Conservation (phyloP, 2,888 invertebrate species). For the Hirtodrosophila trivittata region DNA sequence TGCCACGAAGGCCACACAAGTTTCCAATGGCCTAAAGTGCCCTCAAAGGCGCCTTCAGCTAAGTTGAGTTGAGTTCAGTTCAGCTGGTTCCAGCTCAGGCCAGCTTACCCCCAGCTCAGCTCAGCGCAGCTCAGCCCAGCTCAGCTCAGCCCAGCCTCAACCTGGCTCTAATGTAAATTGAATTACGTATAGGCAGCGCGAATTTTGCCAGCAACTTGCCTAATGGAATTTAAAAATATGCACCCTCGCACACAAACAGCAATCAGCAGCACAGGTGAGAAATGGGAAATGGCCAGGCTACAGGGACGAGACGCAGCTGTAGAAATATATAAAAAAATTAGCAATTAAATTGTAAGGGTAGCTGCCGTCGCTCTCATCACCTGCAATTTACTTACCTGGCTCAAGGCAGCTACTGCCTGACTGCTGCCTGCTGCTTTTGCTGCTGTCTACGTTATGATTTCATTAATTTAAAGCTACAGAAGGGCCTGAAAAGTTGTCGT, state of each 20-base stretch:
- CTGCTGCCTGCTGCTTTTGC: constrained; percentile 12
- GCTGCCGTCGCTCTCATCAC: constrained; percentile 23
- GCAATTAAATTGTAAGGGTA: constrained; percentile 64
- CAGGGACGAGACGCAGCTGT: constrained; percentile 17
- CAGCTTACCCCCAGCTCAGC: constrained; percentile 10
- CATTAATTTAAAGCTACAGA: constrained; percentile 52
- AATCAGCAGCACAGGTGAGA: constrained; percentile 19
- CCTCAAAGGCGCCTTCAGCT: constrained; percentile 26
- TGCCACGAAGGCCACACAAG: constrained; percentile 27
- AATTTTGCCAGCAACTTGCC: constrained; percentile 22
- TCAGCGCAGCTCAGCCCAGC: constrained; percentile 7
- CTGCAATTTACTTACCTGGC: constrained; percentile 40
- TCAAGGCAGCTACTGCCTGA: neutral
- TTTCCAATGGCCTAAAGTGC: constrained; percentile 26
- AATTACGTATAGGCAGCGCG: constrained; percentile 42
- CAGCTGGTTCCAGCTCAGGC: neutral
- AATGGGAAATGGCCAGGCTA: neutral
- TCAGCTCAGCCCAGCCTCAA: constrained; percentile 13
- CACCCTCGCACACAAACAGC: constrained; percentile 21
- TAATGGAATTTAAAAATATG: constrained; percentile 69
- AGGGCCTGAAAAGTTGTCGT: constrained; percentile 49
- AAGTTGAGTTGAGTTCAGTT: constrained; percentile 12
- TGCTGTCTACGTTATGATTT: constrained; percentile 54
- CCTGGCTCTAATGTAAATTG: constrained; percentile 57
- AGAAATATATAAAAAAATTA: constrained; percentile 50